phyloP scores from a whole-genome alignment of 2,113 vertebrate species.

The Regulus satrapa region DNA sequence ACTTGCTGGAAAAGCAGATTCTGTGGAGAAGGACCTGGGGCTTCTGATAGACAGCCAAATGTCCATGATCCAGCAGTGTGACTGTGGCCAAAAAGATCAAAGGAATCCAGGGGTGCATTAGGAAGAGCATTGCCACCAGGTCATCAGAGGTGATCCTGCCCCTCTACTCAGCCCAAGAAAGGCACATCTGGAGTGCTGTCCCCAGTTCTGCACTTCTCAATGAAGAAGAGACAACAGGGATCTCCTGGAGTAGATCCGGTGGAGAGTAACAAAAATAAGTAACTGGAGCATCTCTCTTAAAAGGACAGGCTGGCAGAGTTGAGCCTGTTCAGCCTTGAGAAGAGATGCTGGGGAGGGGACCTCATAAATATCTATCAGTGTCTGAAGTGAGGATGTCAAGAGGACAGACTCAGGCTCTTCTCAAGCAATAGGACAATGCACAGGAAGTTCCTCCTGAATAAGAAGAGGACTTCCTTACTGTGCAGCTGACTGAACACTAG shows the following conservation, averaged over 20 bases:
- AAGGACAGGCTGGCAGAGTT: not conserved
- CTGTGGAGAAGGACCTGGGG: not conserved
- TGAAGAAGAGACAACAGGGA: not conserved
- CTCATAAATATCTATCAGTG: not conserved
- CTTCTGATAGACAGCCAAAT: not conserved
- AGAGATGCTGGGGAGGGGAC: too few species aligned
- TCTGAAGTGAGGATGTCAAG: not conserved
- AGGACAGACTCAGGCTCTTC: not conserved
- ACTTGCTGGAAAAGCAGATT: not conserved
- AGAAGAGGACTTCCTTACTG: not conserved
- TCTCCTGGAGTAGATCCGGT: not conserved
- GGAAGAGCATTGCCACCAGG: not conserved
- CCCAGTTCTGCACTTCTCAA: not conserved
- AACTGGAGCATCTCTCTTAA: not conserved
- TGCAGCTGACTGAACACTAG: too few species aligned
- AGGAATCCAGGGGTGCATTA: not conserved
- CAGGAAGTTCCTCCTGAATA: not conserved
- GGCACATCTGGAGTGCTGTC: not conserved
- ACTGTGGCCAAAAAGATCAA: not conserved
- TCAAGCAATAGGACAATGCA: not conserved
- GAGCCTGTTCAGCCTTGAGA: not conserved
- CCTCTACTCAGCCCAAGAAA: not conserved
- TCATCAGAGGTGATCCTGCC: fast-evolving
- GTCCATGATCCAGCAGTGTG: not conserved
- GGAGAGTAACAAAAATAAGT: not conserved